phyloP scores from a whole-genome alignment of 30 jellyfish, hydroid and myxozoan species.

The Catostylus mosaicus region DNA sequence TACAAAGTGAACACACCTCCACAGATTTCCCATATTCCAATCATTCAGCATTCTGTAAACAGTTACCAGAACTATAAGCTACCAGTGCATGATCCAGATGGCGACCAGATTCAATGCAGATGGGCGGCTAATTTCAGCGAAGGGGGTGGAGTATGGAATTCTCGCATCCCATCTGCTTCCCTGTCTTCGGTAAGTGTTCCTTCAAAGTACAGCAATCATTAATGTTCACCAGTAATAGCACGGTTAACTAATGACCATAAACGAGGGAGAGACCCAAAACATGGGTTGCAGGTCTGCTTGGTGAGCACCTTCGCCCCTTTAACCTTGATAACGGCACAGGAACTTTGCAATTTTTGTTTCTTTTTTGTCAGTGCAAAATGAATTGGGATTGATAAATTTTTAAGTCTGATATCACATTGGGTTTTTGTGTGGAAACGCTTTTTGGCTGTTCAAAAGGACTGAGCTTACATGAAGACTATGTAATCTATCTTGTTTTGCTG shows the following conservation, averaged over 20 bases:
- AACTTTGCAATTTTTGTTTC: too few species aligned
- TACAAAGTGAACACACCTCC: conserved; percentile 42
- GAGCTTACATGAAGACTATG: not conserved
- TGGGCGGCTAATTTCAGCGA: conserved; percentile 59
- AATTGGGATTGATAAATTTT: too few species aligned
- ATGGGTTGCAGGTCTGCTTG: too few species aligned
- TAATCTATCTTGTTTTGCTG: not conserved
- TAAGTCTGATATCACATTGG: too few species aligned
- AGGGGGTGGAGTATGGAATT: conserved; percentile 52
- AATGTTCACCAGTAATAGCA: too few species aligned
- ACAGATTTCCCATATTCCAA: conserved; percentile 27
- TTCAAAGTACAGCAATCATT: not conserved
- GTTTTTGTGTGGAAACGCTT: too few species aligned
- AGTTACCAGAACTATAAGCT: not conserved
- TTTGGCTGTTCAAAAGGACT: too few species aligned
- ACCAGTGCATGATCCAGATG: conserved; percentile 41
- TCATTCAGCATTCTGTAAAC: not conserved
- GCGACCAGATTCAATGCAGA: conserved; percentile 30
- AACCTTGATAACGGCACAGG: too few species aligned
- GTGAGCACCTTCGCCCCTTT: too few species aligned
- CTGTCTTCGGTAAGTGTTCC: not conserved
- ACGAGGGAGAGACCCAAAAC: too few species aligned
- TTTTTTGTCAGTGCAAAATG: too few species aligned
- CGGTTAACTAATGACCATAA: too few species aligned
- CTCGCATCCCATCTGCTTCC: not conserved